Evolutionary conservation across 2,888 invertebrate genomes (phyloP).

Genomic region (Zele albiditarsus): DNA sequence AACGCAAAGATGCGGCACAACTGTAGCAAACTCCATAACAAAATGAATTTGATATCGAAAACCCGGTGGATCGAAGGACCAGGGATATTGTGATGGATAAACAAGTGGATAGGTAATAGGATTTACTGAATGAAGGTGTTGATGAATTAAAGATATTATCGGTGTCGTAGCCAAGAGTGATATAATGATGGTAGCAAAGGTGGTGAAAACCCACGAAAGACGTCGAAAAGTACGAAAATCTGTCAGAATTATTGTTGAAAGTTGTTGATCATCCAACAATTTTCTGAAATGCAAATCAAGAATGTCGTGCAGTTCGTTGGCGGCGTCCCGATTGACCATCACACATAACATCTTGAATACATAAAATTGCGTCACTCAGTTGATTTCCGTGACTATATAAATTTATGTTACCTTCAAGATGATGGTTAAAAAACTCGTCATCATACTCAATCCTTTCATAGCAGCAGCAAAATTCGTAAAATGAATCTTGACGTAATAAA

Average conservation of each 20-base stretch:
- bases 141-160: constrained; percentile 31
- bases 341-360: constrained; percentile 9
- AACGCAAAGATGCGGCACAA: constrained; percentile 40
- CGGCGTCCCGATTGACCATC: not conserved
- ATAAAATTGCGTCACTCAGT: not conserved
- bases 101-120: constrained; percentile 39
- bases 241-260: not conserved
- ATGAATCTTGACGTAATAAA: constrained; percentile 36
- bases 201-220: constrained; percentile 8
- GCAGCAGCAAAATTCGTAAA: constrained; percentile 36
- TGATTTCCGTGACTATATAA: not conserved
- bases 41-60: constrained; percentile 46
- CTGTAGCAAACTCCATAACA: constrained; percentile 42
- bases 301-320: constrained; percentile 5
- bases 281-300: not conserved
- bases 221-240: constrained; percentile 17
- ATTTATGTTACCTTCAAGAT: constrained; percentile 14
- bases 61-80: constrained; percentile 31
- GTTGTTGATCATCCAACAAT: not conserved
- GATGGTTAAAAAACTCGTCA: constrained; percentile 19
- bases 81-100: constrained; percentile 49
- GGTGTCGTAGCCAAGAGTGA: constrained; percentile 1
- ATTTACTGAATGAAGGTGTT: constrained; percentile 20
- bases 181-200: not conserved
- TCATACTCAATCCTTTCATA: constrained; percentile 45